Percentiles rank a stretch among this genome's conserved stretches.
Conservation (phyloP, 2,797 vertebrate species). For the Kryptolebias ocellatus region DNA sequence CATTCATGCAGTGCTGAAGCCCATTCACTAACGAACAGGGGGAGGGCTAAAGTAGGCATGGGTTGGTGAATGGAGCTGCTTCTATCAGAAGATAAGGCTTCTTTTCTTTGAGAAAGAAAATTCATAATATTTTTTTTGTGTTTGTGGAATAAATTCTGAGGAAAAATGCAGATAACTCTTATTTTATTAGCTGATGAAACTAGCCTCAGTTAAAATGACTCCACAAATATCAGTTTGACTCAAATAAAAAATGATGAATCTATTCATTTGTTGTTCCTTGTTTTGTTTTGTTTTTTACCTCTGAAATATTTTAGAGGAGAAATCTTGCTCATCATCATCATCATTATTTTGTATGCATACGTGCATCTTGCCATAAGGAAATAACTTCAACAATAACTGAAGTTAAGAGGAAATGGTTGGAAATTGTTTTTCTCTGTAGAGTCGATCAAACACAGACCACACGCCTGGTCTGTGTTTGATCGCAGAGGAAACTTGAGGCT, state of each 20-base stretch:
- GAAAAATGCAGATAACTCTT: neutral
- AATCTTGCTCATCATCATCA: no score
- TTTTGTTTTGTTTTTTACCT: neutral
- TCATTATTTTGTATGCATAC: no score
- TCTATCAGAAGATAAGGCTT: neutral
- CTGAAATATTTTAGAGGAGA: neutral
- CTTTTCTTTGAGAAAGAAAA: neutral
- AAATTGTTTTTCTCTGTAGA: no score
- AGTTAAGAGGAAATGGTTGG: no score
- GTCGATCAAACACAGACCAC: no score
- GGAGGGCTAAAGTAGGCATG: conserved; percentile 18
- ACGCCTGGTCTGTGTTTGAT: no score
- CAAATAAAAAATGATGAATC: neutral
- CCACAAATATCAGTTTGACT: neutral
- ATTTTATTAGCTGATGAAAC: neutral
- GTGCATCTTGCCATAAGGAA: no score
- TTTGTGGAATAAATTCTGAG: neutral
- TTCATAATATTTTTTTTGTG: neutral
- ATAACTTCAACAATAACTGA: no score
- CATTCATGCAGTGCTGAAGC: conserved; percentile 59
- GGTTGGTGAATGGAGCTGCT: conserved; percentile 24
- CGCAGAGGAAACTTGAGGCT: no score
- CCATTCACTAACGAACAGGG: conserved; percentile 51
- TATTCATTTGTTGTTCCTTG: no score
- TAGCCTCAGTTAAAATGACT: no score